Conservation (phyloP, 2,113 vertebrate genomes). For the Fregata magnificens region DNA sequence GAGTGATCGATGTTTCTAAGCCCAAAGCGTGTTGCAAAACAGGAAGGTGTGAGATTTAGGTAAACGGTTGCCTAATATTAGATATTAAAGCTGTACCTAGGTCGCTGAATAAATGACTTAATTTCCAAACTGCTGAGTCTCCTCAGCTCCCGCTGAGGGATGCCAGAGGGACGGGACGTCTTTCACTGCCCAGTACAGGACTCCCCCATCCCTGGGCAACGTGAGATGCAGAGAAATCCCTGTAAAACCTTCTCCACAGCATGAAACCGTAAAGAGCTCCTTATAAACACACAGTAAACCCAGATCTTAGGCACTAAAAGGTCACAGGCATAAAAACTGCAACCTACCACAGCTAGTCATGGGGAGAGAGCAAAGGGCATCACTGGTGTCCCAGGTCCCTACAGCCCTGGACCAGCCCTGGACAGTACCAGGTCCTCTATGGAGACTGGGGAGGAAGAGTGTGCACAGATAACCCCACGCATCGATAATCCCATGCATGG, state of each 20-base stretch:
- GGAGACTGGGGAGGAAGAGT: background rate
- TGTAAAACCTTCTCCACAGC: background rate
- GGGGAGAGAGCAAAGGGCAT: background rate
- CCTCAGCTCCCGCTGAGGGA: background rate
- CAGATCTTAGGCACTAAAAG: background rate
- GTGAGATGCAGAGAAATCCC: background rate
- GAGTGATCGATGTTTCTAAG: background rate
- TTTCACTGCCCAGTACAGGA: background rate
- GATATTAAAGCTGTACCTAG: background rate
- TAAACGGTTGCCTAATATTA: background rate
- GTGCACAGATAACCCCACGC: rapidly evolving
- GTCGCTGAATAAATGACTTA: background rate
- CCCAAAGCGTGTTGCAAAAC: background rate
- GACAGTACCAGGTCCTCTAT: background rate
- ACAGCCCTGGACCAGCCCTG: background rate
- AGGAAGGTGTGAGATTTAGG: background rate
- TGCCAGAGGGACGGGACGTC: background rate
- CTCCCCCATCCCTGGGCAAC: background rate
- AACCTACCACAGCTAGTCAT: background rate
- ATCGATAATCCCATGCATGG: background rate
- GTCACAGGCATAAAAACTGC: background rate
- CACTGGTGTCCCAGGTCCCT: background rate
- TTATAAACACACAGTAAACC: background rate
- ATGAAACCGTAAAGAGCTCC: background rate
- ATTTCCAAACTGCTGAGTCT: background rate